A percentile compares a stretch with the other conserved stretches of the same genome.
phyloP scores from a whole-genome alignment of 1,140 invertebrate genomes.

The Anthonomus grandis region DNA sequence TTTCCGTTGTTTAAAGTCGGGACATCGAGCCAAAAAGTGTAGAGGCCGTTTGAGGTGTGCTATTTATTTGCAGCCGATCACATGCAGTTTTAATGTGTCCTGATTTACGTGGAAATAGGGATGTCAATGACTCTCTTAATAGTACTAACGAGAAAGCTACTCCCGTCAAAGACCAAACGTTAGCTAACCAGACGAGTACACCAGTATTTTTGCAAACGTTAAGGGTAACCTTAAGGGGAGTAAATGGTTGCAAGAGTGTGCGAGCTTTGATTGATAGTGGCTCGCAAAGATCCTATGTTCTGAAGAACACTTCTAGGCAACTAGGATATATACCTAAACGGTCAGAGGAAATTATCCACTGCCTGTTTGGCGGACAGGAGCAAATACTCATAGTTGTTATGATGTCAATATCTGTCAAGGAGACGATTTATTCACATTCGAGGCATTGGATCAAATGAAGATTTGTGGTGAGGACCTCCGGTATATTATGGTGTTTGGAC shows the following conservation, averaged over 20 bases:
- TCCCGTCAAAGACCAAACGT: no score
- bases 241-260: no score
- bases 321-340: neutral
- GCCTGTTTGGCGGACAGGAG: conserved; percentile 15
- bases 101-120: neutral
- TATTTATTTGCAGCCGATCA: neutral
- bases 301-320: neutral
- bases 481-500: no score
- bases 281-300: neutral
- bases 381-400: neutral
- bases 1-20: no score
- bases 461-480: no score
- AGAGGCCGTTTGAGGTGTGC: neutral
- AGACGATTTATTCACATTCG: conserved; percentile 6
- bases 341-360: neutral
- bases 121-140: no score
- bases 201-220: conserved; percentile 8
- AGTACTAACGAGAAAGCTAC: no score
- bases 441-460: no score
- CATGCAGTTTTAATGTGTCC: neutral
- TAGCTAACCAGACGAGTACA: neutral
- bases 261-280: conserved; percentile 2
- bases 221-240: no score
- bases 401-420: neutral
- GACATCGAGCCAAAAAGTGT: neutral